Percentiles rank a stretch among this genome's conserved stretches.
Conservation (phyloP, 2,797 vertebrate genomes). For the Lepilemur ruficaudatus region DNA sequence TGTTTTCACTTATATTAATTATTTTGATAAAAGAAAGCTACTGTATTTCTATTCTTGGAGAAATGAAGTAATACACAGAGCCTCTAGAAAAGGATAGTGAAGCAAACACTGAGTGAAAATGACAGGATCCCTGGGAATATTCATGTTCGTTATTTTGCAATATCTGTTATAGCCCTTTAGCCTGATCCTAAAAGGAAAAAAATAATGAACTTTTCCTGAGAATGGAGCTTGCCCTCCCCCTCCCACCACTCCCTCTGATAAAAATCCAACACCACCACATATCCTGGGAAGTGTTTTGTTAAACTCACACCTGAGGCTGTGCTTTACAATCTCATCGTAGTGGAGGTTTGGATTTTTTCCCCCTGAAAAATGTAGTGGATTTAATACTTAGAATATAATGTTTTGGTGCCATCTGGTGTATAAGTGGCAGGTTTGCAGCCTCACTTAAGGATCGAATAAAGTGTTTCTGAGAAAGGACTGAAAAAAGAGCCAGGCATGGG, state of each 20-base stretch:
- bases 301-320: background rate
- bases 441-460: background rate
- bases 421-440: background rate
- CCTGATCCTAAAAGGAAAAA: background rate
- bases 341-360: background rate
- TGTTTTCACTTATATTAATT: background rate
- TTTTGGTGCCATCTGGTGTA: slow-evolving; percentile 79
- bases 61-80: background rate
- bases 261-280: background rate
- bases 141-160: background rate
- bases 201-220: background rate
- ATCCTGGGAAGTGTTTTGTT: background rate
- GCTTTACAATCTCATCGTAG: background rate
- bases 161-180: background rate
- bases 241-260: background rate
- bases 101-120: background rate
- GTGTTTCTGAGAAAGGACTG: background rate
- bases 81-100: background rate
- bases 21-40: background rate
- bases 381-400: background rate
- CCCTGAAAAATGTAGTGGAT: background rate
- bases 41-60: background rate
- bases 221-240: no score
- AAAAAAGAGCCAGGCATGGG: background rate
- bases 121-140: background rate